Conservation (phyloP, 2,888 invertebrate species). For the Drosophila buzzatii region DNA sequence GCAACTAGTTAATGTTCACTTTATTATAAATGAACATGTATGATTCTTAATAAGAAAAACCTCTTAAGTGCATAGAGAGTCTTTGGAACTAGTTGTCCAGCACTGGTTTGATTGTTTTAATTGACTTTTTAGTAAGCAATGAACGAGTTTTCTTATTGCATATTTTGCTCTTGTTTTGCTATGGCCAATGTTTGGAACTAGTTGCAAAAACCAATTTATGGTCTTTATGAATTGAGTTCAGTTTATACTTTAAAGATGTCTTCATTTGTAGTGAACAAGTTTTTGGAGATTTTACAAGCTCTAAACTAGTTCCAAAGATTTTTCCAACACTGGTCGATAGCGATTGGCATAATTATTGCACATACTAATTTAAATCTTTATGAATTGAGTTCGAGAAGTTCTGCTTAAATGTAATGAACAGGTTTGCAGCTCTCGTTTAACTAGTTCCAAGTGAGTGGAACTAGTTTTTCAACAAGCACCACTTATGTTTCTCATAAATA, state of each 20-base stretch:
- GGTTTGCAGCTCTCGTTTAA: background rate
- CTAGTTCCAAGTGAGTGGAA: background rate
- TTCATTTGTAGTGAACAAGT: background rate
- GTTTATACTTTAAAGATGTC: background rate
- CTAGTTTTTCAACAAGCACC: constrained; percentile 9
- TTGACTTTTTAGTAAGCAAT: background rate
- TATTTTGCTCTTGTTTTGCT: background rate
- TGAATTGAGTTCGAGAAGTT: too few relatives aligned
- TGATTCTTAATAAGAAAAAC: background rate
- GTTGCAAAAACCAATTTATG: constrained; percentile 1
- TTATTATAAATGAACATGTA: background rate
- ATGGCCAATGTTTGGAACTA: too few relatives aligned
- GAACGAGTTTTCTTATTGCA: constrained; percentile 1
- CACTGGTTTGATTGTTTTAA: background rate
- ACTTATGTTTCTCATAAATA: constrained; percentile 1
- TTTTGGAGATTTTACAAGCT: background rate
- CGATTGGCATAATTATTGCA: background rate
- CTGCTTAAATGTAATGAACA: too few relatives aligned
- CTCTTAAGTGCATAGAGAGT: background rate
- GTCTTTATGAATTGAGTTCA: background rate
- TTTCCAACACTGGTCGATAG: constrained; percentile 11
- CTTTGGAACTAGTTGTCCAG: background rate
- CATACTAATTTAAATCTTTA: background rate
- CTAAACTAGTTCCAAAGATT: constrained; percentile 19
- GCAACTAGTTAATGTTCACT: background rate